A percentile compares a stretch with the other conserved stretches of the same genome.
phyloP scores from a whole-genome alignment of 2,888 invertebrate species.

The Heliconius ethilla region DNA sequence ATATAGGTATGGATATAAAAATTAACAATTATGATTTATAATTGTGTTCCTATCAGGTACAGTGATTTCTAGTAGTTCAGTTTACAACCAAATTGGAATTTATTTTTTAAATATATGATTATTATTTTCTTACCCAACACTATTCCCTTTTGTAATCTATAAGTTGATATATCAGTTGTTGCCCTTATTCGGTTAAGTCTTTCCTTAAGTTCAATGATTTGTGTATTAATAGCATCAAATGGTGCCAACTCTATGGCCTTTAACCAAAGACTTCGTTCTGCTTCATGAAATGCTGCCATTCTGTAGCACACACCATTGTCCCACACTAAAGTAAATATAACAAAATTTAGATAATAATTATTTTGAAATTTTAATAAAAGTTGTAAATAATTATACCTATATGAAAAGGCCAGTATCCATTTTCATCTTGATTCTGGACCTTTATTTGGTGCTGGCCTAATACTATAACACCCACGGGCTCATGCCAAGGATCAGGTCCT shows the following conservation, averaged over 20 bases:
- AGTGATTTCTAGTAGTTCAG: too few species aligned
- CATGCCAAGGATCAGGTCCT: conserved; percentile 92
- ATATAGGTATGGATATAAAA: too few species aligned
- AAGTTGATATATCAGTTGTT: conserved; percentile 86
- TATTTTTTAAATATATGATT: background rate
- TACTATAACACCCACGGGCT: conserved; percentile 93
- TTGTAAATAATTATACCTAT: conserved; percentile 81
- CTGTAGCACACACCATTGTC: conserved; percentile 91
- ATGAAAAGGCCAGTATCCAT: conserved; percentile 90
- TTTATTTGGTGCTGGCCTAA: conserved; percentile 93
- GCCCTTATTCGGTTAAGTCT: conserved; percentile 84
- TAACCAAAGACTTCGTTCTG: conserved; percentile 93
- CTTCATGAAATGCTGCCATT: conserved; percentile 89
- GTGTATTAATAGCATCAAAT: conserved; percentile 90
- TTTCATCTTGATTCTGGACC: conserved; percentile 82
- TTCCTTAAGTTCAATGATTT: conserved; percentile 84
- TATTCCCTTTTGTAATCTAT: conserved; percentile 86
- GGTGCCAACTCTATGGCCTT: conserved; percentile 92
- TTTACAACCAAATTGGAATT: background rate
- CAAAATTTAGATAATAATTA: too few species aligned
- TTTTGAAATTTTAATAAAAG: background rate
- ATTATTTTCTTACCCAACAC: conserved; percentile 81
- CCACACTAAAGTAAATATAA: conserved; percentile 83
- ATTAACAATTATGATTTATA: too few species aligned
- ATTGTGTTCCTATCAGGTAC: too few species aligned